A percentile compares a stretch with the other conserved stretches of the same genome.
Conservation (phyloP, 2,888 invertebrate genomes). For the Microplitis manilae region DNA sequence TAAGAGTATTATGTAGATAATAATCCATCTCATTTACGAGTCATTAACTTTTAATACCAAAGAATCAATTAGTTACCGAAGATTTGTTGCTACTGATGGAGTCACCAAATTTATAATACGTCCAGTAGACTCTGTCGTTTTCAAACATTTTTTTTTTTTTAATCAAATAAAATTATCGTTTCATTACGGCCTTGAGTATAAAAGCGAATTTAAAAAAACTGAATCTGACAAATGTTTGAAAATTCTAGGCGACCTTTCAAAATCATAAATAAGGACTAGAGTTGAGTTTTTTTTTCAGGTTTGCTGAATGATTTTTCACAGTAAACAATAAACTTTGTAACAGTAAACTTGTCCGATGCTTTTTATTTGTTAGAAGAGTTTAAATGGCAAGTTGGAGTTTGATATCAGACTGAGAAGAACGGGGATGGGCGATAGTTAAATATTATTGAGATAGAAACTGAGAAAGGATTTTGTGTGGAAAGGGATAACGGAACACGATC, state of each 20-base stretch:
- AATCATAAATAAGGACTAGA: no score
- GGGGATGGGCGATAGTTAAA: neutral
- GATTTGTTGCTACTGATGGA: neutral
- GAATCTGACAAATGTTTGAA: no score
- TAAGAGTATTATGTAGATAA: neutral
- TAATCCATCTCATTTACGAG: neutral
- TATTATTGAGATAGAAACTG: constrained; percentile 26
- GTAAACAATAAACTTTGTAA: neutral
- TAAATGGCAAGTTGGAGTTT: constrained; percentile 18
- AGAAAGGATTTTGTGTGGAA: constrained; percentile 38
- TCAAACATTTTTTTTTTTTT: no score
- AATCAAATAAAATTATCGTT: no score
- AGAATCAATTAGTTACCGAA: neutral
- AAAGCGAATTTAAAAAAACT: no score
- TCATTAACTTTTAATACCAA: neutral
- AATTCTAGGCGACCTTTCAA: no score
- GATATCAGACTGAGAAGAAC: constrained; percentile 3
- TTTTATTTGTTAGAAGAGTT: neutral
- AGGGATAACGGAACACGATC: constrained; percentile 27
- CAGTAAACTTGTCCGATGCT: neutral
- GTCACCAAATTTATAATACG: neutral
- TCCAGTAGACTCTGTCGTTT: neutral
- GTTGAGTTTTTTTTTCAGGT: neutral
- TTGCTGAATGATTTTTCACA: neutral
- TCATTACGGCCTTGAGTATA: no score